These are phyloP conservation scores for Drosophila putrida DNA, from an alignment of 2,888 invertebrate species.

Conservation along the genomic window DNA sequence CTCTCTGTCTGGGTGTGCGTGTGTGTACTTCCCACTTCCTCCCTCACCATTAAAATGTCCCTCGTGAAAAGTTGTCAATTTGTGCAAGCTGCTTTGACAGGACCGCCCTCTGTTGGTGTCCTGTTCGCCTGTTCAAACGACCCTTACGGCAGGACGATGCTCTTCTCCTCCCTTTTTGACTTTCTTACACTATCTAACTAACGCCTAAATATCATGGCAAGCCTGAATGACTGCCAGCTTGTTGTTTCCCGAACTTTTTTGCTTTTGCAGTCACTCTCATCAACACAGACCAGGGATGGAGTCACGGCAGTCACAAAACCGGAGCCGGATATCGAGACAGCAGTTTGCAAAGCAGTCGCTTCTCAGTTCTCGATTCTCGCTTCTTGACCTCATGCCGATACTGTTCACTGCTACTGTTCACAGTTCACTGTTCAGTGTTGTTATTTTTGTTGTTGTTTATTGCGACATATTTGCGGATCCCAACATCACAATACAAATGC, in stretches of 20 bases:
- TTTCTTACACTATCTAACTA: conserved; percentile 35
- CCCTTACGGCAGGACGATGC: conserved; percentile 10
- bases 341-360: conserved; percentile 32
- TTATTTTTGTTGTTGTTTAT: conserved; percentile 53
- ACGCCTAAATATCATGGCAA: conserved; percentile 52
- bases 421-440: too few species aligned
- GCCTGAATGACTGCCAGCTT: conserved; percentile 53
- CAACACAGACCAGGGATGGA: conserved; percentile 11
- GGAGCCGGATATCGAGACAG: conserved; percentile 67
- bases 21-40: too few species aligned
- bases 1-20: too few species aligned
- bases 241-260: conserved; percentile 34
- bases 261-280: conserved; percentile 35
- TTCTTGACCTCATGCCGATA: not conserved
- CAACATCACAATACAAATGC: conserved; percentile 43
- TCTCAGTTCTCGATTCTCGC: not conserved
- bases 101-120: conserved; percentile 1
- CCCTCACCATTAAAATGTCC: too few species aligned
- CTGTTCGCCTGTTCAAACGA: not conserved
- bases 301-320: conserved; percentile 7
- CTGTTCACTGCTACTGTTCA: not conserved
- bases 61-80: conserved; percentile 57
- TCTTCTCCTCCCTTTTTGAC: not conserved
- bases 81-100: conserved; percentile 50
- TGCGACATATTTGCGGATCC: conserved; percentile 65